Evolutionary conservation across 1,140 invertebrate genomes (phyloP), one percentile per base, ranked within the genome.

Genomic region (Psilanteris sp.): DNA sequence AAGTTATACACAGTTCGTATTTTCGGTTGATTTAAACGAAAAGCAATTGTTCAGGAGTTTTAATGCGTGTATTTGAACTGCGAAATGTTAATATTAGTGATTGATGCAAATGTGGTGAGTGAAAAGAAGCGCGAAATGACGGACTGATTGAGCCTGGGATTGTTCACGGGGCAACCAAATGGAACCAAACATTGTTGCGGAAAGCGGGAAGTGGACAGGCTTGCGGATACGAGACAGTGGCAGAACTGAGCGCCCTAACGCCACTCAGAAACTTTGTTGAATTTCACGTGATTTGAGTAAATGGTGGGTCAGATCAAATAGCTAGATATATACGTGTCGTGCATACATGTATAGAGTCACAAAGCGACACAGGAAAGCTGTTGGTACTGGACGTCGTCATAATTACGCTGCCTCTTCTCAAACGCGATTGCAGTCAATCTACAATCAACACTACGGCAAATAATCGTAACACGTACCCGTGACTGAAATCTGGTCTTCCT

Each of bases 271-370:
- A 81, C 80, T 85, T 85, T 85, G 83, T 85, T 82, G 82, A 83
- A 85, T 85, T 85, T 85, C 83, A 84, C 81, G 80, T 81, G 77
- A 84, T 84, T 84, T 82, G 81, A 78, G 77, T 82, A 84, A 85
- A 85, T 82, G 79, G 80, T 66, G 74, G 78, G 79, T 54, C 80
- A 79, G 77, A 83, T 85, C 81, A 84, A 85, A 85, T 80, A 85
- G 76, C 54, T 54, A 73, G 80, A 82, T 85, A 83, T 83, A 57
- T 80, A 82, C 81, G 77, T 73, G 75, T 77, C 66, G 50, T 64
- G 74, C 31, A 76, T 75, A 55, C 62, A 73, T 39, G 50, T 75
- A 36, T 43, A 68, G 36, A 44, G 46, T 57, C 57, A 76, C 73
- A 76, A 76, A 76, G 73, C 37, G 59, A 62, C 73, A 66, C 27